Evolutionary conservation across 2,888 invertebrate genomes (phyloP).

Genomic region (Ormia ochracea): DNA sequence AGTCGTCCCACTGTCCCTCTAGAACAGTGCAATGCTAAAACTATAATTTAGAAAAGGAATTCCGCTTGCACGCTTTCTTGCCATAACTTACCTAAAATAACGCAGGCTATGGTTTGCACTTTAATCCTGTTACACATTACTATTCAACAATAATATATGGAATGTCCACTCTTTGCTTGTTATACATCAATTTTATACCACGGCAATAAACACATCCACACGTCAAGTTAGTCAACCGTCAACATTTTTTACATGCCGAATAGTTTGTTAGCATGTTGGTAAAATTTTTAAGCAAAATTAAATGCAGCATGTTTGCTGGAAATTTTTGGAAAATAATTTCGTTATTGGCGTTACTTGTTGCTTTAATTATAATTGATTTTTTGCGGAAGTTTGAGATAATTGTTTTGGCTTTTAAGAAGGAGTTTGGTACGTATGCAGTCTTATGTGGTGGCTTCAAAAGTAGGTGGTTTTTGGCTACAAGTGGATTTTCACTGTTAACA

Average conservation of each 20-base stretch:
- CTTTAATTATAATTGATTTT: conserved; percentile 48
- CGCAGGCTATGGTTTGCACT: conserved; percentile 48
- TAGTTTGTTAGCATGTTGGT: conserved; percentile 58
- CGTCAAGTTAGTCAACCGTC: conserved; percentile 51
- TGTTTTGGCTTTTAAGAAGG: conserved; percentile 59
- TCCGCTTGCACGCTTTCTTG: background rate
- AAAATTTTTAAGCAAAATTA: conserved; percentile 32
- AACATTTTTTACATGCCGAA: conserved; percentile 51
- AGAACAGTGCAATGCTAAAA: conserved; percentile 61
- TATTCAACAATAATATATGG: conserved; percentile 60
- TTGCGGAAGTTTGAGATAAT: conserved; percentile 62
- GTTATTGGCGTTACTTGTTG: conserved; percentile 12
- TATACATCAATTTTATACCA: conserved; percentile 62
- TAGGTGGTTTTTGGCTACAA: conserved; percentile 35
- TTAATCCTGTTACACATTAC: conserved; percentile 60
- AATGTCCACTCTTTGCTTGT: conserved; percentile 60
- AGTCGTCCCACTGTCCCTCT: conserved; percentile 65
- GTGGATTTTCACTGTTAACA: conserved; percentile 20
- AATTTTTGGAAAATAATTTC: conserved; percentile 19
- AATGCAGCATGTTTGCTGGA: conserved; percentile 34
- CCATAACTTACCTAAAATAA: conserved; percentile 61
- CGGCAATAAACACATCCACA: conserved; percentile 32
- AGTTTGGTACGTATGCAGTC: conserved; percentile 64
- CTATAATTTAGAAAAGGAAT: background rate
- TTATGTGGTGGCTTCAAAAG: conserved; percentile 38